Evolutionary conservation across 2,113 vertebrate species (phyloP).

Genomic region (Anarrhichthys ocellatus): DNA sequence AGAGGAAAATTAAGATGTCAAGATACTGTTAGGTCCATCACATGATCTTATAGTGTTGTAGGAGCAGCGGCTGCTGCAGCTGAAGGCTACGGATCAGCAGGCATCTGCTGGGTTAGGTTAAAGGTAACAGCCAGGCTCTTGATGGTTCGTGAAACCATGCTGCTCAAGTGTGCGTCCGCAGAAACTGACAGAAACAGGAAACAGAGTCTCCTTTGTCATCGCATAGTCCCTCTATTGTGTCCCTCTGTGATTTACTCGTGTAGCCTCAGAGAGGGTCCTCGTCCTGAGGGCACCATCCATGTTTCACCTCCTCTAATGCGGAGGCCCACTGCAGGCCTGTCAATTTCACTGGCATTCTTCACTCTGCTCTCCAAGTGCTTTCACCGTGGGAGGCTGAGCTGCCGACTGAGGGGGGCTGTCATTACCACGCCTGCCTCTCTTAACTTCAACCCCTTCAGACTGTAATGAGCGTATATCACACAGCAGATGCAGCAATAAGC

Average conservation of each 20-base stretch:
- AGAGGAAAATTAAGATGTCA: slow-evolving; percentile 9
- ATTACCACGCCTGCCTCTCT: slow-evolving; percentile 55
- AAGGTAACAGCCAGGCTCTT: slow-evolving; percentile 60
- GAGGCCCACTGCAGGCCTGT: slow-evolving; percentile 66
- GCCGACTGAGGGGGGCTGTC: slow-evolving; percentile 60
- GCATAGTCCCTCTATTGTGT: slow-evolving; percentile 74
- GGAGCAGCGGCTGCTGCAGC: slow-evolving; percentile 24
- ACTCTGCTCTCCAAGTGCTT: slow-evolving; percentile 63
- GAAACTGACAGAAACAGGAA: slow-evolving; percentile 65
- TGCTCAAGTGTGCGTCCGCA: slow-evolving; percentile 52
- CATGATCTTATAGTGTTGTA: background rate
- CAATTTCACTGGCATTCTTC: slow-evolving; percentile 71
- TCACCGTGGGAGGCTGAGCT: slow-evolving; percentile 72
- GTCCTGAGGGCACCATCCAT: slow-evolving; percentile 69
- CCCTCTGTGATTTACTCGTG: slow-evolving; percentile 47
- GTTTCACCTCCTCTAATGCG: slow-evolving; percentile 58
- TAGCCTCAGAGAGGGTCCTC: slow-evolving; percentile 46
- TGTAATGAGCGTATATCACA: slow-evolving; percentile 46
- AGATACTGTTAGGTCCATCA: background rate
- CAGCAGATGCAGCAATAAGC: slow-evolving; percentile 22
- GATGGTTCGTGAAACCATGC: slow-evolving; percentile 43
- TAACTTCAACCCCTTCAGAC: slow-evolving; percentile 38
- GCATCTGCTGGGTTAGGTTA: slow-evolving; percentile 56
- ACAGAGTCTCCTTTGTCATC: slow-evolving; percentile 72
- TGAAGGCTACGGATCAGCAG: slow-evolving; percentile 13